A percentile compares a stretch with the other conserved stretches of the same genome.
Conservation (phyloP, 2,888 invertebrate genomes). For the Anthoptus insignis region DNA sequence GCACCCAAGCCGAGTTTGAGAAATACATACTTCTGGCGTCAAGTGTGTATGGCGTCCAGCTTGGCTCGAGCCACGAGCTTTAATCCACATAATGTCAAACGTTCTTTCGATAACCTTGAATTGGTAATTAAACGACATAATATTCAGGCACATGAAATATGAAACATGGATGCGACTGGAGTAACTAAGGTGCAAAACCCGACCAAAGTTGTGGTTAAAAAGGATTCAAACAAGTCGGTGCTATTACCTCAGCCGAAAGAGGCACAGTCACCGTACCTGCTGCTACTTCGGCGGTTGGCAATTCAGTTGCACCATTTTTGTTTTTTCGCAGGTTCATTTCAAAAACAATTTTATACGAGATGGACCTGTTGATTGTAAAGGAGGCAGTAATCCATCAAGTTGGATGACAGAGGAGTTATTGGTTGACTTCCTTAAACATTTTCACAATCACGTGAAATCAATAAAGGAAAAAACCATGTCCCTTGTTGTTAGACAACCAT, state of each 20-base stretch:
- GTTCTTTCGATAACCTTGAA: neutral
- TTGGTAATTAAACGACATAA: neutral
- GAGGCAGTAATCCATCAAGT: no score
- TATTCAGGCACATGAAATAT: neutral
- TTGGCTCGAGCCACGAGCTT: neutral
- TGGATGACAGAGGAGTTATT: no score
- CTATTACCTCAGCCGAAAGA: neutral
- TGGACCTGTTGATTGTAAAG: slow-evolving; percentile 45
- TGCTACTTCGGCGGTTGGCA: neutral
- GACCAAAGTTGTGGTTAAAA: neutral
- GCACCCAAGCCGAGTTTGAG: slow-evolving; percentile 32
- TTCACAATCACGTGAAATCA: slow-evolving; percentile 40
- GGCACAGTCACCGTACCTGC: neutral
- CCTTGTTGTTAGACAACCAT: slow-evolving; percentile 52
- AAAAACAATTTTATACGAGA: slow-evolving; percentile 45
- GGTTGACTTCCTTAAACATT: no score
- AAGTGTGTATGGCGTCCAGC: slow-evolving; percentile 1
- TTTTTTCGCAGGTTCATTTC: slow-evolving; percentile 36
- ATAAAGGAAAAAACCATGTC: slow-evolving; percentile 41
- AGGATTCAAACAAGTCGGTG: neutral
- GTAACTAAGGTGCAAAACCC: slow-evolving; percentile 1
- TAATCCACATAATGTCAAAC: neutral
- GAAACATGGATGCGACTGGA: neutral
- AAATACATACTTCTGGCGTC: slow-evolving; percentile 43
- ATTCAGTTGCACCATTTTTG: neutral